Percentiles rank a stretch among this genome's conserved stretches.
phyloP scores from a whole-genome alignment of 64 coral and sea anemone genomes.

The Exaiptasia diaphana region DNA sequence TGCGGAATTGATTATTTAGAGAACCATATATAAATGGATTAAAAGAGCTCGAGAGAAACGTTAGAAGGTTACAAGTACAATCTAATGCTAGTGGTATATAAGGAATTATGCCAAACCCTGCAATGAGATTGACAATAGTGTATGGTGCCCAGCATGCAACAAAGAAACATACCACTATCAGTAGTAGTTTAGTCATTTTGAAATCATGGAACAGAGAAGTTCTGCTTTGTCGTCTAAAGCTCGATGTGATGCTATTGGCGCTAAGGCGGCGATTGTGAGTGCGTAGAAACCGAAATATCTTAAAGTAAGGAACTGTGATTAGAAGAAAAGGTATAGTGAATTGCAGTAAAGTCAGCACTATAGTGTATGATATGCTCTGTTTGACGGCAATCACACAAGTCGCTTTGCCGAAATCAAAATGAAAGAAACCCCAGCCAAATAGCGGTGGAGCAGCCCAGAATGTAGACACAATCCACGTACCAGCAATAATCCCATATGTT shows the following conservation, averaged over 20 bases:
- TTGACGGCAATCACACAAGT: constrained; percentile 57
- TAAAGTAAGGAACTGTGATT: constrained; percentile 69
- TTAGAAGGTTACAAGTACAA: constrained; percentile 52
- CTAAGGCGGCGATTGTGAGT: constrained; percentile 58
- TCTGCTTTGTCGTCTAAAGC: constrained; percentile 29
- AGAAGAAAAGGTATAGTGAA: constrained; percentile 72
- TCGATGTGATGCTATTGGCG: constrained; percentile 26
- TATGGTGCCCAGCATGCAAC: constrained; percentile 84
- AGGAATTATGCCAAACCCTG: constrained; percentile 60
- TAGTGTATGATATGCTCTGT: constrained; percentile 61
- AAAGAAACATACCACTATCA: constrained; percentile 75
- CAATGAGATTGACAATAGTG: constrained; percentile 61
- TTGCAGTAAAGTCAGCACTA: constrained; percentile 47
- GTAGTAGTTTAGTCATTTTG: constrained; percentile 75
- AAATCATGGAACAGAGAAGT: constrained; percentile 77
- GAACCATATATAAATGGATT: constrained; percentile 83
- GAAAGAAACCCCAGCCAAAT: constrained; percentile 55
- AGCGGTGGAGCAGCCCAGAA: constrained; percentile 63
- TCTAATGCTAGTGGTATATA: constrained; percentile 64
- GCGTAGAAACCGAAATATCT: constrained; percentile 81
- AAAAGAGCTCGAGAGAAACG: constrained; percentile 68
- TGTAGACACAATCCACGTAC: constrained; percentile 61
- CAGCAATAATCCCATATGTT: constrained; percentile 58
- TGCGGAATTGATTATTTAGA: constrained; percentile 83
- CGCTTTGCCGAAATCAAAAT: constrained; percentile 41